These are phyloP conservation scores for Myiagra hebetior DNA, from an alignment of 2,113 vertebrate genomes.

Conservation along the genomic window DNA sequence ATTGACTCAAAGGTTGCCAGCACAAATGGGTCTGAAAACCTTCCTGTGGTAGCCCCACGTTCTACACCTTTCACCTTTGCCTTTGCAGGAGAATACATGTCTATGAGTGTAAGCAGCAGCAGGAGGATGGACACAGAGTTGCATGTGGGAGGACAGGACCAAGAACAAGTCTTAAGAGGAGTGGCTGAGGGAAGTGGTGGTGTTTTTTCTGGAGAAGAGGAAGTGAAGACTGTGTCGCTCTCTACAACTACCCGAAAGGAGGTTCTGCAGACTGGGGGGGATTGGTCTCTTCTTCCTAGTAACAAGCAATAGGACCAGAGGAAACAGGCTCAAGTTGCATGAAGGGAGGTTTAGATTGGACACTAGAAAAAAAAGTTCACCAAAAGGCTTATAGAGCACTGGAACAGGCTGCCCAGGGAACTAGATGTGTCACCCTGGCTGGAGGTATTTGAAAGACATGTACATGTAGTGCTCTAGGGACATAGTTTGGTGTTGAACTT, in stretches of 20 bases:
- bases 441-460: neutral
- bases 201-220: neutral
- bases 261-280: neutral
- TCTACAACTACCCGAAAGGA: neutral
- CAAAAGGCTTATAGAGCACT: neutral
- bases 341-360: neutral
- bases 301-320: neutral
- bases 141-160: neutral
- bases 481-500: neutral
- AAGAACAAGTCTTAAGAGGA: neutral
- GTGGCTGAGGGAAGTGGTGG: neutral
- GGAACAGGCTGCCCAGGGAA: neutral
- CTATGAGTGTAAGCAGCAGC: neutral
- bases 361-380: neutral
- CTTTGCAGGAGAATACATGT: neutral
- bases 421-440: rapidly evolving
- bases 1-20: neutral
- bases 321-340: neutral
- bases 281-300: neutral
- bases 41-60: neutral
- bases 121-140: neutral
- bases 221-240: rapidly evolving
- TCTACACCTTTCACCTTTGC: neutral
- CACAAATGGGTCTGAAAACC: neutral
- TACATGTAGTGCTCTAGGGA: rapidly evolving